A percentile compares a stretch with the other conserved stretches of the same genome.
These are phyloP conservation scores for Thinocorus orbignyianus DNA, from an alignment of 2,113 vertebrate species.

Conservation along the genomic window DNA sequence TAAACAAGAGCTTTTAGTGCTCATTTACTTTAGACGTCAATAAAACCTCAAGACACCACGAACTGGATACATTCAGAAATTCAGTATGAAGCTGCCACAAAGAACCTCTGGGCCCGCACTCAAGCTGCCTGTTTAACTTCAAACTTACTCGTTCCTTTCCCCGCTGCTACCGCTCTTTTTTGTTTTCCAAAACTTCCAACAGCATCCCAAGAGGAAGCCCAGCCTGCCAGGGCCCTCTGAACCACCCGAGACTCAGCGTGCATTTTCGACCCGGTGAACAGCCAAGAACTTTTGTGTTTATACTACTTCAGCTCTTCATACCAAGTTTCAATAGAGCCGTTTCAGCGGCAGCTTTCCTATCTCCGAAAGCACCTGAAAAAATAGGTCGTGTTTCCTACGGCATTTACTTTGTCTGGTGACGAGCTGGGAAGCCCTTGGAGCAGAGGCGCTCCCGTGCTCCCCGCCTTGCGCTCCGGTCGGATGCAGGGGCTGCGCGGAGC, in stretches of 20 bases:
- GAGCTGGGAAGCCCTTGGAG: background rate
- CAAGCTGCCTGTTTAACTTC: background rate
- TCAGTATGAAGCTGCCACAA: background rate
- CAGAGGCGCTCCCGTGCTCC: background rate
- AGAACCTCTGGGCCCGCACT: background rate
- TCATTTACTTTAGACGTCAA: background rate
- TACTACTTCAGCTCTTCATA: background rate
- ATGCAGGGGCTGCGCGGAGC: background rate
- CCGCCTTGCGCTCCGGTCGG: background rate
- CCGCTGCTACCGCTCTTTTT: rapidly evolving
- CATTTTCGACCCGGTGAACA: rapidly evolving
- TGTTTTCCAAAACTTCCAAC: background rate
- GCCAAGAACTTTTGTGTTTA: background rate
- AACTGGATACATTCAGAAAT: background rate
- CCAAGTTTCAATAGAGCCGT: background rate
- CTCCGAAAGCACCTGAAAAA: background rate
- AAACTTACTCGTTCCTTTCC: background rate
- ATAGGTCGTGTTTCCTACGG: background rate
- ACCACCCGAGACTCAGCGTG: background rate
- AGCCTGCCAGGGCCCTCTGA: background rate
- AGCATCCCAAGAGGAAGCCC: background rate
- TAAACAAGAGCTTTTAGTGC: background rate
- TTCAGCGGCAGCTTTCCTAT: background rate
- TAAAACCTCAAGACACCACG: background rate
- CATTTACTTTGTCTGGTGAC: background rate